Conservation (phyloP, 2,888 invertebrate genomes). For the Acanthosepion lycidas region DNA sequence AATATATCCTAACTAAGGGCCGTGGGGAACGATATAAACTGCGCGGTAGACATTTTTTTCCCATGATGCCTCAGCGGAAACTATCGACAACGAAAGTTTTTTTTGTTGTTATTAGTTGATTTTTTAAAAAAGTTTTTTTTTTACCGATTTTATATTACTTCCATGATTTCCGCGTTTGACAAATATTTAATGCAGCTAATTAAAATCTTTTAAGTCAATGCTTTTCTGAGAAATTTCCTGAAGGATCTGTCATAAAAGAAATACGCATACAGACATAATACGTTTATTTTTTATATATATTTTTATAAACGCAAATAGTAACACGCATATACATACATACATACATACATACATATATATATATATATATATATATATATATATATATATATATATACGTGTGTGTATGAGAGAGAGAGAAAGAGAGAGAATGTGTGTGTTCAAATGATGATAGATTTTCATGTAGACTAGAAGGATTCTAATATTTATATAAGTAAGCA, state of each 20-base stretch:
- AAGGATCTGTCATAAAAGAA: not conserved
- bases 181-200: not conserved
- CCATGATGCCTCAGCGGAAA: conserved; percentile 11
- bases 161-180: not conserved
- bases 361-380: too few species aligned
- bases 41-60: not conserved
- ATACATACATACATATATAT: not conserved
- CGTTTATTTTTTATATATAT: not conserved
- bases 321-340: not conserved
- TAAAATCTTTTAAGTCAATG: not conserved
- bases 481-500: too few species aligned
- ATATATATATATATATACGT: too few species aligned
- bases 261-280: too few species aligned
- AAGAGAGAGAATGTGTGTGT: too few species aligned
- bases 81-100: not conserved
- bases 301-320: not conserved
- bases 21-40: not conserved
- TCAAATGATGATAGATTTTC: too few species aligned
- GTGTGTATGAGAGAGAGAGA: too few species aligned
- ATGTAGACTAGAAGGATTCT: too few species aligned
- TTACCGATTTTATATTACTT: not conserved
- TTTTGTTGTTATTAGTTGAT: not conserved
- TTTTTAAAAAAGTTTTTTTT: not conserved
- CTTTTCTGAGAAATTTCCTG: not conserved
- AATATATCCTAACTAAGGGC: not conserved